Base-by-base conservation (phyloP, 1,140 invertebrate genomes). In the Bactericera cockerelli region DNA sequence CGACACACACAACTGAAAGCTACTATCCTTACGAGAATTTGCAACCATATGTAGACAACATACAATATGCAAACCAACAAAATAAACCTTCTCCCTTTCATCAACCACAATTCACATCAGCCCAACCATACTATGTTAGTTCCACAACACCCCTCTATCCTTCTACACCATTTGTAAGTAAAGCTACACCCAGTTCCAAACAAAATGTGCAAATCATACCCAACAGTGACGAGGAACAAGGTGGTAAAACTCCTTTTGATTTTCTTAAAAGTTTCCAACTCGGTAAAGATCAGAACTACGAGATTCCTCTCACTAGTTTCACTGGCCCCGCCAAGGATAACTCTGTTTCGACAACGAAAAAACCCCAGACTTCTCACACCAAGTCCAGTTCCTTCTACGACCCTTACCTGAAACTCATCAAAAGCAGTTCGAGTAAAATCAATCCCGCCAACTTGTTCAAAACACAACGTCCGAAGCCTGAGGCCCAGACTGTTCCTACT, bases 251-350 rank as follows among this genome's bases (percentile, higher is more conserved):
- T 8, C 42, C 42, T 10, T 49, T 49, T 49, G 42, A 49, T 8
- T 49, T 49, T 49, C 42, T 49, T 22, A 49, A 49, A 49, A 49
- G 19, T 49, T 49, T 49, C n/a, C 42, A 49, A 49, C 22, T 49
- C 22, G 42, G 42, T 19, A 49, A 49, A 49, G 42, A 49, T 22
- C 42, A 49, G 22, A 22, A 49, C 22, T 49, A 49, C 19, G 42
- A 49, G 22, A 49, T 49, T 19, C 42, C 42, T 19, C 42, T 49
- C 4, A 19, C 4, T 19, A 49, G 42, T n/a, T 49, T 49, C 22
- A 49, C 42, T 10, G 42, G 42, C 19, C 42, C 42, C 19, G n/a
- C 42, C n/a, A 49, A 49, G 42, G 42, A 6, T 16, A 49, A 49
- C 22, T 49, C 42, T n/a, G 6, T 49, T n/a, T 49, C 42, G 3